Evolutionary conservation across 2,797 vertebrate species (phyloP), one percentile per base, ranked within the genome.

Genomic region (Spea hammondii): DNA sequence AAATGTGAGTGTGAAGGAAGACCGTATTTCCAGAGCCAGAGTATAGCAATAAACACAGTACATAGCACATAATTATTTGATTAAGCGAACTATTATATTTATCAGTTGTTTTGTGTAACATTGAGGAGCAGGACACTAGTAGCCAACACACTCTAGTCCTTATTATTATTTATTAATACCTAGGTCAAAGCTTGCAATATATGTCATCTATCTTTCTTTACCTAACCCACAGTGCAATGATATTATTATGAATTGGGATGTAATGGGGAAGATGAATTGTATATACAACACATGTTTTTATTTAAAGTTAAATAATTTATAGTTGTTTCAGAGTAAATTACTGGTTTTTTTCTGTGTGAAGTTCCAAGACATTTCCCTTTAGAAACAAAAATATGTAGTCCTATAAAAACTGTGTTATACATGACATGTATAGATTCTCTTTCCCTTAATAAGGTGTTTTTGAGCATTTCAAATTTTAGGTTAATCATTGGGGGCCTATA

Each of bases 221-320:
- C 59, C 6, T n/a, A 62, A 62, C 59, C n/a, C 9, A 17, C n/a
- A 62, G 59, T 12, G 59, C 59, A 62, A 9, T 62, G 59, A 62
- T 6, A 62, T 65, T 65, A 65, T 65, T 46, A 65, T 10, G 64
- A 47, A 45, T 65, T 8, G 44, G 64, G 7, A 32, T 65, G 64
- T 45, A 65, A 8, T 65, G 14, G 32, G 45, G 64, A 11, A 47
- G 64, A 65, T 47, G 46, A 32, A 65, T 47, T 45, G 32, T 65
- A 45, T 65, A 9, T 47, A 32, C n/a, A 65, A 65, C 64, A 65
- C 64, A 65, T 65, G 32, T 45, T 65, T 65, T 65, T 65, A 65
- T 65, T 65, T 65, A 47, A 65, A 17, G 64, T 44, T 65, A 47
- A 65, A 65, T 65, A 45, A 65, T 65, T 65, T 65, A 47, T 65